A percentile compares a stretch with the other conserved stretches of the same genome.
Evolutionary conservation across 1,140 invertebrate species (phyloP).

Genomic region (Ips nitidus): DNA sequence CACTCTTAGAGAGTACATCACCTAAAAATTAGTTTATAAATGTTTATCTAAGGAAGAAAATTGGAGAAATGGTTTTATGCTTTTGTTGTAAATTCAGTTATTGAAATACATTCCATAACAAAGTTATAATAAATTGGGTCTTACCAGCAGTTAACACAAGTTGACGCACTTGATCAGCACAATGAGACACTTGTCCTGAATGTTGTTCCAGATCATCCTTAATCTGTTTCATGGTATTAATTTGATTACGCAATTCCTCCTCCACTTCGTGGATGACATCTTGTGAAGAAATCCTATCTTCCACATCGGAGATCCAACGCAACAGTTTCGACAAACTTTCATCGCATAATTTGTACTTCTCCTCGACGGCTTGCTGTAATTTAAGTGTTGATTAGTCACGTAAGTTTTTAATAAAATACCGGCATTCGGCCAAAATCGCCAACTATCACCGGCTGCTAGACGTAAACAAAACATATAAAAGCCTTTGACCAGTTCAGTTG

Average conservation of each 20-base stretch:
- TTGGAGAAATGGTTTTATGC: too few relatives aligned
- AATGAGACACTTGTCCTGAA: conserved; percentile 79
- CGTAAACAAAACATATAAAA: not conserved
- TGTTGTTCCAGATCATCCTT: conserved; percentile 90
- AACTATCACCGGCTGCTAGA: too few relatives aligned
- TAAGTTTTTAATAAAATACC: too few relatives aligned
- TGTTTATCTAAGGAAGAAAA: too few relatives aligned
- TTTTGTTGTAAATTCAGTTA: too few relatives aligned
- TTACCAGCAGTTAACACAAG: conserved; percentile 78
- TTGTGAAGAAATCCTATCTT: conserved; percentile 84
- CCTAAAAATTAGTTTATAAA: conserved; percentile 41
- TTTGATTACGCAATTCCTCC: conserved; percentile 86
- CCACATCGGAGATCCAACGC: conserved; percentile 84
- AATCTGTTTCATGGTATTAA: conserved; percentile 85
- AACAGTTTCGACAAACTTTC: conserved; percentile 81
- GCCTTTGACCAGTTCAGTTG: not conserved
- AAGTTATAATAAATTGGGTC: not conserved
- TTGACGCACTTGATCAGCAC: conserved; percentile 89
- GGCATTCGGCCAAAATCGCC: too few relatives aligned
- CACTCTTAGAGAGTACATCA: conserved; percentile 86
- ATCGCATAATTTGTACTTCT: conserved; percentile 89
- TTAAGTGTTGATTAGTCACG: not conserved
- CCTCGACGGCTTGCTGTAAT: conserved; percentile 87
- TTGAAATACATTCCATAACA: too few relatives aligned
- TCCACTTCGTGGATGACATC: conserved; percentile 86